Evolutionary conservation across 2,797 vertebrate species (phyloP), one percentile per base, ranked within the genome.

Genomic region (Carduelis carduelis): DNA sequence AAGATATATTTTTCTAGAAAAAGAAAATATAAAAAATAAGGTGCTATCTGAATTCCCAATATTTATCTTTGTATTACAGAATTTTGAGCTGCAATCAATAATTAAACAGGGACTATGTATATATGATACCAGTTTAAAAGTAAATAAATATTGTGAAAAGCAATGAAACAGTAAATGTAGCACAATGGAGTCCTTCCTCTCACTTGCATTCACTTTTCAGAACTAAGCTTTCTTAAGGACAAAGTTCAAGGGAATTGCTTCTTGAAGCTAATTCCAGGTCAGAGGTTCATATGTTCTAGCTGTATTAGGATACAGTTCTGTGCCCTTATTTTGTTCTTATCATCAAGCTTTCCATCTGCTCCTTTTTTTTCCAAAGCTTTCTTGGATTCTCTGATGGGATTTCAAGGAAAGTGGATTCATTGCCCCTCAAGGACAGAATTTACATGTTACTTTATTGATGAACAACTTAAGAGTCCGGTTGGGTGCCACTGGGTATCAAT

Each of bases 391-490:
- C 72, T 84, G 26, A 47, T 90, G 61, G 35, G 26, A 34, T 76
- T 76, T 39, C 66, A 94, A 82, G 88, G 77, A 76, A 82, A 69
- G 44, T 39, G 61, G 47, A 52, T 76, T 64, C 43, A 64, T 90
- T 95, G 72, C 83, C 93, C 82, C 87, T 97, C 88, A 96, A 97
- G 90, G 87, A 69, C 63, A 97, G 80, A 95, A 96, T 97, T 96
- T 96, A 97, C 93, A 91, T 93, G 83, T 91, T 93, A 83, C 46
- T 97, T 87, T 96, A 97, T 96, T 95, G 96, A 97, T 94, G 96
- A 97, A 97, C 86, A 96, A 97, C 96, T 97, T 97, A 96, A 74
- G 68, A 85, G 49, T 72, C 68, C 79, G 59, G 71, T 89, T 96
- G 87, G 76, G 96, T 97, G 92, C 70, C 90, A 97, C 26, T 91